A percentile compares a stretch with the other conserved stretches of the same genome.
These are phyloP conservation scores for Dasypus novemcinctus DNA, from an alignment of 2,113 vertebrate species.

Conservation along the genomic window DNA sequence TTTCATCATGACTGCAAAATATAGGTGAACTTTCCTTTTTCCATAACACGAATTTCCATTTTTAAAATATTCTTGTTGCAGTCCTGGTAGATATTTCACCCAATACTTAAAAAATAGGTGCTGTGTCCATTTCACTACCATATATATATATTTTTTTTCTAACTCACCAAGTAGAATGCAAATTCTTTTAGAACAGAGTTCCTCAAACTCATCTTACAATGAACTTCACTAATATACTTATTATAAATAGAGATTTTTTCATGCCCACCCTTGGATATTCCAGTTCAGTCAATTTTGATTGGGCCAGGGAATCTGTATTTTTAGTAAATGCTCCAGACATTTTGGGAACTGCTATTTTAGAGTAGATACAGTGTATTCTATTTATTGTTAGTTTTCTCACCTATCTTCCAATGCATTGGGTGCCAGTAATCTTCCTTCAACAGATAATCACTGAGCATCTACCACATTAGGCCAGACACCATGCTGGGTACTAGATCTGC, in stretches of 20 bases:
- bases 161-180: neutral
- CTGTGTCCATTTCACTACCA: neutral
- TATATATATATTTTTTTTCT: constrained; percentile 13
- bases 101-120: neutral
- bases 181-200: constrained; percentile 18
- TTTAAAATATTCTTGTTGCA: neutral
- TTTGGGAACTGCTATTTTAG: constrained; percentile 3
- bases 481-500: neutral
- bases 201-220: neutral
- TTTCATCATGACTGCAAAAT: constrained; percentile 33
- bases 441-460: neutral
- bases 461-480: neutral
- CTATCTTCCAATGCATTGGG: neutral
- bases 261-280: neutral
- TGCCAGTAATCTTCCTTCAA: neutral
- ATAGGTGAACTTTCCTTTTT: constrained; percentile 18
- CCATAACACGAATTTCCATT: neutral
- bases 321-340: neutral
- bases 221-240: neutral
- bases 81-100: neutral
- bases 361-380: neutral
- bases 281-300: neutral
- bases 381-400: neutral
- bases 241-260: neutral
- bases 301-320: neutral